phyloP scores from a whole-genome alignment of 1,140 invertebrate genomes.

The Samia ricini region DNA sequence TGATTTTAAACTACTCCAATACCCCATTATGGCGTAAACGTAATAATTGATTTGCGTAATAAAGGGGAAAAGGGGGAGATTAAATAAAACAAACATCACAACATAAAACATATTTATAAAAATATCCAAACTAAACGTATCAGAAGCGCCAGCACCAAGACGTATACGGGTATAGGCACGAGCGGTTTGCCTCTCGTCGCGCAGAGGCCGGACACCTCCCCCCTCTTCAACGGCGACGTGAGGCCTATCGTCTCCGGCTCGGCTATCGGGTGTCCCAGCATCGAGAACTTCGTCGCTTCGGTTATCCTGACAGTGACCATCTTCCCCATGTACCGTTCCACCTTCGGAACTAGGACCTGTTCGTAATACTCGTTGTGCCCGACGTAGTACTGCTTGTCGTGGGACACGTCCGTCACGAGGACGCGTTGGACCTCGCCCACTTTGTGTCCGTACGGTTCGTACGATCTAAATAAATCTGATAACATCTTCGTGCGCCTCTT shows the following conservation, averaged over 20 bases:
- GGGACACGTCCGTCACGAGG: slow-evolving; percentile 94
- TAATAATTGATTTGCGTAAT: too few relatives aligned
- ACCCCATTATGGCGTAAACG: too few relatives aligned
- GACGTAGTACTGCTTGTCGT: slow-evolving; percentile 94
- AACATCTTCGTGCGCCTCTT: slow-evolving; percentile 93
- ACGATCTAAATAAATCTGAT: slow-evolving; percentile 95
- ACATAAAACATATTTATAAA: slow-evolving; percentile 36
- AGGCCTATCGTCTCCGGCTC: slow-evolving; percentile 76
- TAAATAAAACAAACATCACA: slow-evolving; percentile 25
- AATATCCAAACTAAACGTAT: slow-evolving; percentile 59
- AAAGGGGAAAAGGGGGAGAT: not conserved
- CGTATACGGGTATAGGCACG: slow-evolving; percentile 46
- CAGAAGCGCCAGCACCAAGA: slow-evolving; percentile 46
- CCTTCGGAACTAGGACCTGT: slow-evolving; percentile 92
- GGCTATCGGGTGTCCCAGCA: slow-evolving; percentile 86
- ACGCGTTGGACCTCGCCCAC: slow-evolving; percentile 89
- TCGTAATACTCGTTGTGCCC: slow-evolving; percentile 98
- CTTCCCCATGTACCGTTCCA: slow-evolving; percentile 88
- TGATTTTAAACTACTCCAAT: too few relatives aligned
- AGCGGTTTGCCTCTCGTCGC: slow-evolving; percentile 9
- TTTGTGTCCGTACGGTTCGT: slow-evolving; percentile 89
- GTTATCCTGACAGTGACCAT: slow-evolving; percentile 88
- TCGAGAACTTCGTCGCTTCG: slow-evolving; percentile 90
- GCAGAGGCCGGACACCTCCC: slow-evolving; percentile 73
- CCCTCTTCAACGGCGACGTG: slow-evolving; percentile 69